Base-by-base conservation (phyloP, 1,140 invertebrate species). In the Kradibia gibbosae region DNA sequence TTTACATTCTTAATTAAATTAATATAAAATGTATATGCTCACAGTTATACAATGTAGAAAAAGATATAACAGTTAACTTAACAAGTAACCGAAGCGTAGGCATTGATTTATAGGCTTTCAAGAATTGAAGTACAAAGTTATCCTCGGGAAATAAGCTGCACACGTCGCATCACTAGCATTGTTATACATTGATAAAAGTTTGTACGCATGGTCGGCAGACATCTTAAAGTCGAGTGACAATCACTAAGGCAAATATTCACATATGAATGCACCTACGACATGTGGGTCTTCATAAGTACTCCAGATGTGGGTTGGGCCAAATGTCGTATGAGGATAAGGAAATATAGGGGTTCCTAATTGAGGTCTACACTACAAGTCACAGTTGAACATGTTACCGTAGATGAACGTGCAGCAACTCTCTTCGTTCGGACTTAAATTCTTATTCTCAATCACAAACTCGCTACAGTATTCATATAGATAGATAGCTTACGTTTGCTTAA, bases 201-300 rank as follows among this genome's bases (percentile, higher is more conserved):
- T 31, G 3, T 60, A 7, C n/a, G 55, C 60, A 28, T 42, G 34
- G 36, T 62, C 42, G 34, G 25, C 28, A 50, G 50, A 34, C 45
- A 80, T 80, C 71, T 80, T 80, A 75, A 80, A 72, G 74, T 28
- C 78, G 42, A 74, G 11, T 45, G 36, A 28, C 76, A 82, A 82
- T 83, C 83, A 78, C 83, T 83, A 78, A 76, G 71, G 71, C 76
- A 83, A 82, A 83, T 79, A 82, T 82, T 78, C 80, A 62, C 83
- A 76, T 71, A 70, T 72, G 83, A 71, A 76, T 83, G 71, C 75
- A 20, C 36, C 45, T 55, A 45, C 45, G 57, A 50, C 75, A 82
- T 83, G 83, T 82, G 83, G 83, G 83, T 75, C 39, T 15, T 25
- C 50, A 50, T 13, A 22, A 1, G n/a, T 25, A 2, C 20, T 28